phyloP scores from a whole-genome alignment of 2,888 invertebrate genomes.

The Ditula angustiorana region DNA sequence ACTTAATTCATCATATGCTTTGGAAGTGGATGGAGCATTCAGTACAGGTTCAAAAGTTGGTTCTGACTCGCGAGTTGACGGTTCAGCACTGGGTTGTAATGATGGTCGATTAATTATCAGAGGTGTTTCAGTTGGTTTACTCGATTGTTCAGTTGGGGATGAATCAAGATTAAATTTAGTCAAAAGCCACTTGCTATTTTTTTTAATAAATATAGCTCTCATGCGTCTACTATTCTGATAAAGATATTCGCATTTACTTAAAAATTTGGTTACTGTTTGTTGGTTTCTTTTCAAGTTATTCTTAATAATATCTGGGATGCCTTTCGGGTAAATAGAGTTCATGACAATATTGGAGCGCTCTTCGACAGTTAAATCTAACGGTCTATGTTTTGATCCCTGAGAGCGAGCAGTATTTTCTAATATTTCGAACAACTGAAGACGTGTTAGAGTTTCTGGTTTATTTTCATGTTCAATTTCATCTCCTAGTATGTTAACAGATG shows the following conservation, averaged over 20 bases:
- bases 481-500: no score
- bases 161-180: background rate
- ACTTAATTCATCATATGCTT: background rate
- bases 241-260: conserved; percentile 9
- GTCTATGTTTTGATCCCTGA: background rate
- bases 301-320: background rate
- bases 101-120: background rate
- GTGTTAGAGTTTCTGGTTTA: conserved; percentile 1
- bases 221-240: background rate
- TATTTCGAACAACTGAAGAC: background rate
- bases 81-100: background rate
- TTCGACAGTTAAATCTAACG: background rate
- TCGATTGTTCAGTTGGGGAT: background rate
- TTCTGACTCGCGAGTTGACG: background rate
- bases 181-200: conserved; percentile 1
- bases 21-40: conserved; percentile 3
- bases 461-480: background rate
- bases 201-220: conserved; percentile 3
- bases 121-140: background rate
- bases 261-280: conserved; percentile 2
- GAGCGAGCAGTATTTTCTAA: conserved; percentile 6
- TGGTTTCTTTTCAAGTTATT: conserved; percentile 3
- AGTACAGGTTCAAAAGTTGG: conserved; percentile 1
- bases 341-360: background rate
- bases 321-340: background rate